These are phyloP conservation scores for Sylvicola cinctus DNA, from an alignment of 2,888 invertebrate species.

Conservation along the genomic window DNA sequence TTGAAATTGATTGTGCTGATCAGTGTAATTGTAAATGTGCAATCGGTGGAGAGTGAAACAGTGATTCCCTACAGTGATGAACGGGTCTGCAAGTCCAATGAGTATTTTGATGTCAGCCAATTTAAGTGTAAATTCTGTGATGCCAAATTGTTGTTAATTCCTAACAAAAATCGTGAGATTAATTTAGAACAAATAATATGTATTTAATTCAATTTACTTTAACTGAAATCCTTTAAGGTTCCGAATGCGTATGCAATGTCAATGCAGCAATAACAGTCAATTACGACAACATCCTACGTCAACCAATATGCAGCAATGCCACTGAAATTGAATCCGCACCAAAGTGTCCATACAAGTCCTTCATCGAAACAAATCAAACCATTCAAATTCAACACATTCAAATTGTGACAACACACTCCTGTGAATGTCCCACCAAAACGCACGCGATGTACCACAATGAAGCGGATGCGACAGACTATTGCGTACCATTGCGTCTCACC, in stretches of 20 bases:
- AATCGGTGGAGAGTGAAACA: too few relatives aligned
- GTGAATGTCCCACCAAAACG: slow-evolving; percentile 15
- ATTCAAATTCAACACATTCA: slow-evolving; percentile 7
- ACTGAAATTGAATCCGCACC: neutral
- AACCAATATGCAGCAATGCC: slow-evolving; percentile 13
- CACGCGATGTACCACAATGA: slow-evolving; percentile 16
- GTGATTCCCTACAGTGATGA: too few relatives aligned
- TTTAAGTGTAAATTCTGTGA: slow-evolving; percentile 29
- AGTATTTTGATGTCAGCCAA: slow-evolving; percentile 28
- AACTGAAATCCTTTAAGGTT: slow-evolving; percentile 15
- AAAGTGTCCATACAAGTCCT: slow-evolving; percentile 15
- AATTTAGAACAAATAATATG: neutral
- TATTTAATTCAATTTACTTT: too few relatives aligned
- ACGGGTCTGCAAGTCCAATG: slow-evolving; percentile 25
- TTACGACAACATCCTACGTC: slow-evolving; percentile 15
- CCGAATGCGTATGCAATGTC: slow-evolving; percentile 26
- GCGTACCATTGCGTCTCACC: slow-evolving; percentile 16
- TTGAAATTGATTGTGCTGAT: too few relatives aligned
- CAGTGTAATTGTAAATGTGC: too few relatives aligned
- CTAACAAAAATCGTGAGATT: slow-evolving; percentile 21
- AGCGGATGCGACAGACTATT: too few relatives aligned
- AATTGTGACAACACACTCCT: neutral
- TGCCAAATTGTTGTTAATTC: slow-evolving; percentile 18
- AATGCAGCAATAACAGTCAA: slow-evolving; percentile 10
- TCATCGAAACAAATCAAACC: slow-evolving; percentile 9